Base-by-base conservation (phyloP, 2,888 invertebrate genomes). In the Antitype chi region DNA sequence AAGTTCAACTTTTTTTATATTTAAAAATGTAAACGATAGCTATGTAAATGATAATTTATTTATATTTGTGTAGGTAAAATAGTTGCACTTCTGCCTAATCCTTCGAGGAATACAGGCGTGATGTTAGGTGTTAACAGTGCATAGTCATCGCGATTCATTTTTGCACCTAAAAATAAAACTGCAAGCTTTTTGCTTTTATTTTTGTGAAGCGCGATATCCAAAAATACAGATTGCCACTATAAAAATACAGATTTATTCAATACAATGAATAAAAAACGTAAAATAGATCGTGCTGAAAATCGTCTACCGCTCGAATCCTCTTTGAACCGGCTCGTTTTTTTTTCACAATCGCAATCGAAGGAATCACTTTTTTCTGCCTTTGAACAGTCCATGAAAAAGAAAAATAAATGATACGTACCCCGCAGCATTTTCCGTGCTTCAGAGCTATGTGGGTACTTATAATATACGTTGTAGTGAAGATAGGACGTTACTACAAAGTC, bases 331-430 rank as follows among this genome's bases (percentile, higher is more conserved):
- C 70, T 87, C 86, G 82, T 84, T 82, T 87, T 85, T 87, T 88
- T 89, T 88, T 85, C 80, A 82, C 79, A 76, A 86, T 86, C 79
- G 84, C 87, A 89, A 86, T 87, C 86, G 88, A 87, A 89, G 86
- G 87, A 87, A 91, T 89, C 87, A 88, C 87, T 86, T 85, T 78
- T 76, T 80, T 80, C 85, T 76, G 86, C 86, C 88, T 91, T 90
- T 89, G 91, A 90, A 82, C 83, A 80, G 89, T 87, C 85, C 87
- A 87, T 88, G 87, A 89, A 91, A 91, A 89, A 91, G 87, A 86
- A 89, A 91, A 91, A 89, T 88, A 90, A 90, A 89, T 87, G 88
- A 87, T 86, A 86, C 88, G 84, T 82, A 82, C 79, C 83, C 87
- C 80, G 85, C 85, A 87, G 80, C 84, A 78, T 87, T 89, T 88